Evolutionary conservation across 1,140 invertebrate genomes (phyloP), one percentile per base, ranked within the genome.

Genomic region (Oryctes rhinoceros): DNA sequence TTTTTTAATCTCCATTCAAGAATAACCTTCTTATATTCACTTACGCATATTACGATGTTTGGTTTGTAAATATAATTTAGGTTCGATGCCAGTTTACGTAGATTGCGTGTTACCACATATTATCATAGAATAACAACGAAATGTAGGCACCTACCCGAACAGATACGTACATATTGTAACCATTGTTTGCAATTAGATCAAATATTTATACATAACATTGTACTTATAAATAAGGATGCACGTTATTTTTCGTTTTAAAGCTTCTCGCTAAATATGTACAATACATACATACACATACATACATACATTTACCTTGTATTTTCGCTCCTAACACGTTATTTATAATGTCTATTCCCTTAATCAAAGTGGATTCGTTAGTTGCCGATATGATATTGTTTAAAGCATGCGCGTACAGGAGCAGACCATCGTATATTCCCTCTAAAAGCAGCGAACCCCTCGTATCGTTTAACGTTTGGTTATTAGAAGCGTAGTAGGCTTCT

Each of bases 381-480:
- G 49, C n/a, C 78, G 53, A 35, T 44, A 98, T 88, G 10, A 95
- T 97, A 81, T 97, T 94, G 84, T 97, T 98, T 0, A 99, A 89
- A 0, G 96, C 96, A 18, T 96, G 90, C 0, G 96, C 95, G 87
- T 99, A 99, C 11, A 99, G 91, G 0, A 99, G 89, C 11, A 99
- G 96, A 0, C 95, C 95, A 85, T 99, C 98, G 86, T 99, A 98
- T 88, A 99, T 98, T 0, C 97, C 96, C 3, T 87, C 84, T 10
- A 87, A 80, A 78, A 83, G 86, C 76, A 84, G 82, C 0, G 62
- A 81, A 11, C 86, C 85, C 81, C 84, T 80, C 59, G 67, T 76
- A 20, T 53, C 13, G 10, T 39, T 15, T 62, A n/a, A 24, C 20
- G 37, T 81, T 79, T 78, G 35, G 1, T 81, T 76, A 18, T 81